phyloP scores from a whole-genome alignment of 1,140 invertebrate genomes.

The Dufourea novaeangliae region DNA sequence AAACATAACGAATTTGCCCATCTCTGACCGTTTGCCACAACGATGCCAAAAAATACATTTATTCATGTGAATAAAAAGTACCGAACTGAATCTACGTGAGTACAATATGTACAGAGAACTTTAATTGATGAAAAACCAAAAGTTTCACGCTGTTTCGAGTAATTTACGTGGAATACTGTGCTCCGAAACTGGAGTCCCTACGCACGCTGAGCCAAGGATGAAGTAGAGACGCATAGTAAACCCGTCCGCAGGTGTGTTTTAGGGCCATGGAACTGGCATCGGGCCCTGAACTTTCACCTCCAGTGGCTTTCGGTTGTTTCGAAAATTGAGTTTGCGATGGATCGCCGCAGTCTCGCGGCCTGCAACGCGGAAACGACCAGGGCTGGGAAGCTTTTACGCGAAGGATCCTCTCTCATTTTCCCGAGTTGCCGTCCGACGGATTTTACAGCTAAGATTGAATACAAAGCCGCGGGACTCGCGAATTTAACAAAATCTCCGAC shows the following conservation, averaged over 20 bases:
- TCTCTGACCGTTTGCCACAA: too few relatives aligned
- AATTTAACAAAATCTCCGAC: slow-evolving; percentile 35
- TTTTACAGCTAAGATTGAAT: slow-evolving; percentile 25
- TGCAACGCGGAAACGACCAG: slow-evolving; percentile 8
- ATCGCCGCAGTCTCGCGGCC: slow-evolving; percentile 52
- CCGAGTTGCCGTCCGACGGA: neutral
- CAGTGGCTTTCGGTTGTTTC: slow-evolving; percentile 46
- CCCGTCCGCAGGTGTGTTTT: neutral
- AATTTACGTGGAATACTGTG: neutral
- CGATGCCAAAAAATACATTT: too few relatives aligned
- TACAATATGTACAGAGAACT: too few relatives aligned
- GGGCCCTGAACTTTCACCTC: slow-evolving; percentile 43
- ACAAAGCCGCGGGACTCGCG: neutral
- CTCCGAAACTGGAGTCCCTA: neutral
- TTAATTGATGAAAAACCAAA: too few relatives aligned
- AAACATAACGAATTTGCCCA: too few relatives aligned
- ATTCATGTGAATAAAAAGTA: too few relatives aligned
- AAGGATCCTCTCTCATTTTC: slow-evolving; percentile 1
- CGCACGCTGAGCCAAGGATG: neutral
- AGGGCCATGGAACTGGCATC: neutral
- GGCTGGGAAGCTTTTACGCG: slow-evolving; percentile 28
- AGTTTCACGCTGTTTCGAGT: too few relatives aligned
- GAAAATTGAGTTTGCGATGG: slow-evolving; percentile 65
- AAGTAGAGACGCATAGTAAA: neutral
- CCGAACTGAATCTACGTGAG: too few relatives aligned